Conservation (phyloP, 1,140 invertebrate genomes). For the Uloborus diversus region DNA sequence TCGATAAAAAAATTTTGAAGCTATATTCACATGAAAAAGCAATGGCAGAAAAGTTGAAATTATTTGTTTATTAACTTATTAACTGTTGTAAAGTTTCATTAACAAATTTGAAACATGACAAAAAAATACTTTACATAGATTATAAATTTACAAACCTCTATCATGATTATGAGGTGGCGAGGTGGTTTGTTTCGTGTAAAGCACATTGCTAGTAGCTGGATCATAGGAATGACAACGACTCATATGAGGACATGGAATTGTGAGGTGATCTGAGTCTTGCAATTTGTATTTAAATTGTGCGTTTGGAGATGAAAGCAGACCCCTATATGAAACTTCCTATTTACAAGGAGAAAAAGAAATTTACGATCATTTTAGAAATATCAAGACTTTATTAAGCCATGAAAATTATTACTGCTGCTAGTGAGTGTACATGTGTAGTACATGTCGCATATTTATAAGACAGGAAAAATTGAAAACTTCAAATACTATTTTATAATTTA, state of each 20-base stretch:
- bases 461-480: no score
- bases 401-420: no score
- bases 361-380: no score
- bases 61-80: background rate
- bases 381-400: no score
- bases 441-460: no score
- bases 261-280: slow-evolving; percentile 39
- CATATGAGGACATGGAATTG: slow-evolving; percentile 50
- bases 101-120: background rate
- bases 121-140: no score
- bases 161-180: slow-evolving; percentile 29
- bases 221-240: slow-evolving; percentile 54
- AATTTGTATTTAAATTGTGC: slow-evolving; percentile 41
- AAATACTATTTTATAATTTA: no score
- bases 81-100: background rate
- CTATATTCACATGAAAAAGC: no score
- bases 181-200: slow-evolving; percentile 30
- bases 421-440: no score
- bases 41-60: background rate
- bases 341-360: no score
- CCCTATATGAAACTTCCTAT: slow-evolving; percentile 50
- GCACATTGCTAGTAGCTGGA: slow-evolving; percentile 42
- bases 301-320: slow-evolving; percentile 35
- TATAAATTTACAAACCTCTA: slow-evolving; percentile 17
- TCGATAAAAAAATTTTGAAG: no score